Base-by-base conservation (phyloP, 2,888 invertebrate genomes). In the Gnatocerus cornutus region DNA sequence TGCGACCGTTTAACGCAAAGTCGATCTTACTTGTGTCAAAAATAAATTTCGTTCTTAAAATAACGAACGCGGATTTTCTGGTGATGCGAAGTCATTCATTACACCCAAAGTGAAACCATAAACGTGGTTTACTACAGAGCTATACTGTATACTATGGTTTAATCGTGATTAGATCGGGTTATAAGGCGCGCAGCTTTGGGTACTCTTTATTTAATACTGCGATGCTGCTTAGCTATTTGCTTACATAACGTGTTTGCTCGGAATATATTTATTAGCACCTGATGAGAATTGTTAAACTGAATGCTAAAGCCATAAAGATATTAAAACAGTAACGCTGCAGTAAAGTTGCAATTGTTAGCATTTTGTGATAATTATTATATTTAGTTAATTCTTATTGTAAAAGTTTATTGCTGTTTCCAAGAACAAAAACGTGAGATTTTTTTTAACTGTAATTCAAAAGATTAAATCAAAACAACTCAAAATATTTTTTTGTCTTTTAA, bases 11-110 rank as follows among this genome's bases (percentile, higher is more conserved):
- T 63, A 52, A 41, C 43, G 12, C 52, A 41, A 21, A 52, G 62
- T 29, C 52, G 50, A 41, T 62, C 16, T 48, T 8, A 27, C 50
- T 52, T 52, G 52, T 52, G 63, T 43, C 63, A 30, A 43, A 63
- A 63, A 63, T 63, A 63, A 63, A 53, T 29, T 63, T 27, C 16
- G 52, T 6, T 53, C 63, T 53, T 53, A 53, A 63, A 63, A 63
- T 63, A 63, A 41, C 48, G 21, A 21, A 61, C 48, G 21, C n/a
- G 12, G 59, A 59, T 46, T 41, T 59, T 59, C 46, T 59, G 9
- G 43, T 9, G 43, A 4, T 16, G 13, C 13, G 46, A 59, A 59
- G 14, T 33, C 61, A 50, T 61, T 61, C 50, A 61, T 61, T 61
- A 61, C 61, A 39, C 48, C 13, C 21, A n/a, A 16, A 16, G 16